Percentiles rank a stretch among this genome's conserved stretches.
phyloP scores from a whole-genome alignment of 2,888 invertebrate species.

The Chrysina gloriosa region DNA sequence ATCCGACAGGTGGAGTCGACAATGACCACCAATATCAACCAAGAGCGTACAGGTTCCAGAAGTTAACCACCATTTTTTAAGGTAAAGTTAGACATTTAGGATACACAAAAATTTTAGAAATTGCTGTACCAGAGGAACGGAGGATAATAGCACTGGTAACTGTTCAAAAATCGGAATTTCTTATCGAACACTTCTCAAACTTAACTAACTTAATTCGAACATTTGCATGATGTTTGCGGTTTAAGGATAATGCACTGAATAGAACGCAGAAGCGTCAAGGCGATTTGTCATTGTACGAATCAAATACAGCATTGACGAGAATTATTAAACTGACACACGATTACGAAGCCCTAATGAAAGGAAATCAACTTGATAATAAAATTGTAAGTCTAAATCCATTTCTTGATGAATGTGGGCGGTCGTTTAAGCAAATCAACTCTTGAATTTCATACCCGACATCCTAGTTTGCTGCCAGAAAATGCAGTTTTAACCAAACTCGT shows the following conservation, averaged over 20 bases:
- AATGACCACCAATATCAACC: no score
- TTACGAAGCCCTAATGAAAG: background rate
- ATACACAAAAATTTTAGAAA: background rate
- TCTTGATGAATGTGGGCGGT: slow-evolving; percentile 48
- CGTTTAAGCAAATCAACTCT: slow-evolving; percentile 36
- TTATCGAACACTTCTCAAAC: background rate
- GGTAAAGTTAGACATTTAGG: no score
- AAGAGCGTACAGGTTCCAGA: no score
- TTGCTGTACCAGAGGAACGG: background rate
- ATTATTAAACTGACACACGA: background rate
- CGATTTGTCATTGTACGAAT: background rate
- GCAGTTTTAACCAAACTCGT: slow-evolving; percentile 46
- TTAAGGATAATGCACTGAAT: background rate
- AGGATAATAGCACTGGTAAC: background rate
- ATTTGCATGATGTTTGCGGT: background rate
- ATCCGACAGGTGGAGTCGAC: no score
- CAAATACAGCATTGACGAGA: background rate
- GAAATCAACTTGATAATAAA: background rate
- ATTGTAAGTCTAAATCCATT: slow-evolving; percentile 43
- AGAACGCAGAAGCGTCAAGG: background rate
- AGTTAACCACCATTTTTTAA: slow-evolving; percentile 1
- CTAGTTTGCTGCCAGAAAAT: slow-evolving; percentile 41
- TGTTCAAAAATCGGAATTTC: background rate
- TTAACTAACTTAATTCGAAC: background rate
- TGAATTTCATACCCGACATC: slow-evolving; percentile 43